phyloP scores from a whole-genome alignment of 1,140 invertebrate genomes.

The Heliothis virescens region DNA sequence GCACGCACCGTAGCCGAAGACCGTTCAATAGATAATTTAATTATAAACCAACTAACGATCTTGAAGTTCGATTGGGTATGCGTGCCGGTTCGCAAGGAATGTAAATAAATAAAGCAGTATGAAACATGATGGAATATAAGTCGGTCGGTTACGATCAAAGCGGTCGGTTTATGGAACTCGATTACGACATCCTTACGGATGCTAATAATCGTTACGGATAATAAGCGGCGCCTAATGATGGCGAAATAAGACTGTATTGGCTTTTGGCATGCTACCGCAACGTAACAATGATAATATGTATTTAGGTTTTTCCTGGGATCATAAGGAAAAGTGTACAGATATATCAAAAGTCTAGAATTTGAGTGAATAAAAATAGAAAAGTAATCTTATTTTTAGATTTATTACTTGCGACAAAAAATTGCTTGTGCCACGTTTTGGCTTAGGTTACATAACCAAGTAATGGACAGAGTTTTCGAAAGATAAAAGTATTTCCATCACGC shows the following conservation, averaged over 20 bases:
- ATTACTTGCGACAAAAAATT: not conserved
- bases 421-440: not conserved
- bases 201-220: constrained; percentile 39
- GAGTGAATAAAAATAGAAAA: too few relatives aligned
- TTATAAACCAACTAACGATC: constrained; percentile 21
- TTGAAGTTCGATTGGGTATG: constrained; percentile 21
- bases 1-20: constrained; percentile 24
- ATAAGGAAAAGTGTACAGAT: too few relatives aligned
- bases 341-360: too few relatives aligned
- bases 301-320: too few relatives aligned
- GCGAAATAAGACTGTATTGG: not conserved
- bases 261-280: not conserved
- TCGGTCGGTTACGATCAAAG: constrained; percentile 35
- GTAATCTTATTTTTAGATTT: too few relatives aligned
- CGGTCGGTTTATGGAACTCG: constrained; percentile 22
- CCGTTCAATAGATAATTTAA: constrained; percentile 30
- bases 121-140: constrained; percentile 23
- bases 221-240: constrained; percentile 20
- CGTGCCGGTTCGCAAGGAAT: constrained; percentile 25
- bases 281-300: too few relatives aligned
- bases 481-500: constrained; percentile 49
- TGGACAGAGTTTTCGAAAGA: constrained; percentile 33
- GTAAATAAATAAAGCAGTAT: constrained; percentile 44
- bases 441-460: not conserved
- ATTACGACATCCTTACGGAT: constrained; percentile 41